Base-by-base conservation (phyloP, 2,888 invertebrate genomes). In the Hermaeophaga mercurialis region DNA sequence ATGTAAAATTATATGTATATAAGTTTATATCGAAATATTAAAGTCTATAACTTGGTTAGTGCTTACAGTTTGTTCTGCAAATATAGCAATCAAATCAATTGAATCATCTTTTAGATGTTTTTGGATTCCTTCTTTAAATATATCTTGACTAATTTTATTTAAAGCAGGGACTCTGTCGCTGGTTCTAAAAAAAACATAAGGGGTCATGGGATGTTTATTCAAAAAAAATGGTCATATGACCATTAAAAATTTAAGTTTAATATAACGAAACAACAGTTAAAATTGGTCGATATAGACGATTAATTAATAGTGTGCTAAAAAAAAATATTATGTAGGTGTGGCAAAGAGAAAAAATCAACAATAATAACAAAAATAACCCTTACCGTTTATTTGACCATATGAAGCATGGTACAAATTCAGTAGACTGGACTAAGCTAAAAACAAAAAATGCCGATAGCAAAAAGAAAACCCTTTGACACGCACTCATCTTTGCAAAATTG, bases 31-130 rank as follows among this genome's bases (percentile, higher is more conserved):
- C 4, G 9, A 31, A 31, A 8, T 11, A 9, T n/a, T 31, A 8
- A 4, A 31, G n/a, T 2, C 12, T 14, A 34, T 15, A 14, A 34
- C 3, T 14, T n/a, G n/a, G 18, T 46, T 19, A 19, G 17, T 34
- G 73, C 78, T 77, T 76, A 83, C 81, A 64, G 76, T 78, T 63
- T 80, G 74, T 72, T 83, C 82, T 50, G 77, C 73, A 71, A 83
- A 82, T 52, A 80, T 77, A 54, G 82, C 74, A 49, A 81, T 68
- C 68, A 76, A 73, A 28, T 38, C 38, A 12, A 38, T n/a, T 39
- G 78, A 75, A 60, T 78, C 73, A 54, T 66, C 67, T 54, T 69
- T 69, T 22, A 75, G 54, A 47, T 62, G 61, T 33, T 72, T 69
- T 33, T 64, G 54, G 52, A 78, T 57, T 17, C 73, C 70, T 54